Evolutionary conservation across 2,797 vertebrate species (phyloP).

Genomic region (Lagocephalus sceleratus): DNA sequence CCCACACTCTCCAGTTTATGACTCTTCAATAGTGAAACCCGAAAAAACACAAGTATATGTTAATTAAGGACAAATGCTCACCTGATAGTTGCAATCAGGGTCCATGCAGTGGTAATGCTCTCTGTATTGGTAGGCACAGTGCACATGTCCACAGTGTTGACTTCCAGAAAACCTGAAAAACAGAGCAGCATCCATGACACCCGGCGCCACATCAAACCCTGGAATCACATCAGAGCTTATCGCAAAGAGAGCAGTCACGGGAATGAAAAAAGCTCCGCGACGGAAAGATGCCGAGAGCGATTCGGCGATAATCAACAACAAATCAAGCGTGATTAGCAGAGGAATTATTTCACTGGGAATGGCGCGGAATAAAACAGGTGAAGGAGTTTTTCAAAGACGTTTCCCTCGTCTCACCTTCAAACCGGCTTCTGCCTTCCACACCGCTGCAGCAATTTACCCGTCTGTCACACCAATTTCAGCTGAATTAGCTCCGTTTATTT

Average conservation of each 20-base stretch:
- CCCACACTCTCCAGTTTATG: no score
- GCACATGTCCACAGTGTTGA: conserved; percentile 97
- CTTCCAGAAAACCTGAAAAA: conserved; percentile 93
- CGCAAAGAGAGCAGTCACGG: conserved; percentile 4
- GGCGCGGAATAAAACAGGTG: conserved; percentile 32
- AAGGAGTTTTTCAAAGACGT: conserved; percentile 50
- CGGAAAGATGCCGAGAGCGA: conserved; percentile 11
- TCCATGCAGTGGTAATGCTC: conserved; percentile 99
- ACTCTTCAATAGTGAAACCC: no score
- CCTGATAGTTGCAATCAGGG: conserved; percentile 99
- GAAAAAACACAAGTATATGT: neutral
- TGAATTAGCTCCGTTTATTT: conserved; percentile 84
- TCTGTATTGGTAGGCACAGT: conserved; percentile 98
- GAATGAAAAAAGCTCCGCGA: conserved; percentile 18
- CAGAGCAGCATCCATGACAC: conserved; percentile 22
- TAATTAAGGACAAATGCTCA: conserved; percentile 71
- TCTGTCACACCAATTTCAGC: conserved; percentile 81
- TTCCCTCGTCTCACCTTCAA: conserved; percentile 57
- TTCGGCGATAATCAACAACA: conserved; percentile 26
- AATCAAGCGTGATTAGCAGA: conserved; percentile 36
- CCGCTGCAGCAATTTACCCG: conserved; percentile 75
- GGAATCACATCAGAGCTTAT: conserved; percentile 14
- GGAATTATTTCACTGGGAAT: conserved; percentile 35
- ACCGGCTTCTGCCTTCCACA: conserved; percentile 62
- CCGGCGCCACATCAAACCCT: conserved; percentile 2